These are phyloP conservation scores for Acanthornis magna DNA, from an alignment of 2,797 vertebrate species.

Conservation along the genomic window DNA sequence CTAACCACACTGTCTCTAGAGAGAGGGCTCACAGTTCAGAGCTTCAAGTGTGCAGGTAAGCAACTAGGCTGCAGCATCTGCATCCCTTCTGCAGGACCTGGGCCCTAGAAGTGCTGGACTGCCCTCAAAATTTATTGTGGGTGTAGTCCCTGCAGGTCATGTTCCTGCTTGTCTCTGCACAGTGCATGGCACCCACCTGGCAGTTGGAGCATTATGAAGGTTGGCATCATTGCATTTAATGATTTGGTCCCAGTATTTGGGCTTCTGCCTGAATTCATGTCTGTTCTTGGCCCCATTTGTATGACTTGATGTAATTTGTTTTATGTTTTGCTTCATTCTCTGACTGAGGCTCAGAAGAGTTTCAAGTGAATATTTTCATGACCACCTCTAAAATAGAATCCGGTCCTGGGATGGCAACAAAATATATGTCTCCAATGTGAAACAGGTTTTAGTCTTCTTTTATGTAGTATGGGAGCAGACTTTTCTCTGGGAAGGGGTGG, in stretches of 20 bases:
- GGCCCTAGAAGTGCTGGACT: not conserved
- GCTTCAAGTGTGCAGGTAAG: constrained; percentile 98
- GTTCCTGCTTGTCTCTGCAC: not conserved
- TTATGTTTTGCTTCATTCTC: not conserved
- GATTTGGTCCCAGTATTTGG: not conserved
- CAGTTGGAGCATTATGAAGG: not conserved
- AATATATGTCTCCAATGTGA: not conserved
- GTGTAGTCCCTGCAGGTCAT: not conserved
- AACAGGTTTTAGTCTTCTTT: not conserved
- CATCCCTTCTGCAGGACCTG: not conserved
- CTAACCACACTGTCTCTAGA: constrained; percentile 93
- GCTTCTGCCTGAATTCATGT: not conserved
- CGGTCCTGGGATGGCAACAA: not conserved
- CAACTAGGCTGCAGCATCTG: not conserved
- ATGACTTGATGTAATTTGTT: not conserved
- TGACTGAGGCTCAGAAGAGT: not conserved
- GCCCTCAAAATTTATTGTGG: not conserved
- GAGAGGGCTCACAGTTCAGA: constrained; percentile 95
- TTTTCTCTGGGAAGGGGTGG: not conserved
- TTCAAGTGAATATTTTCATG: not conserved
- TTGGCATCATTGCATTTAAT: not conserved
- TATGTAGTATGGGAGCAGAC: not conserved
- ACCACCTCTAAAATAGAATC: not conserved
- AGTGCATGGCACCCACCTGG: not conserved
- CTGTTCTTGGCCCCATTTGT: not conserved